Evolutionary conservation across 2,888 invertebrate genomes (phyloP), one percentile per base, ranked within the genome.

Genomic region (Keiferia lycopersicella): DNA sequence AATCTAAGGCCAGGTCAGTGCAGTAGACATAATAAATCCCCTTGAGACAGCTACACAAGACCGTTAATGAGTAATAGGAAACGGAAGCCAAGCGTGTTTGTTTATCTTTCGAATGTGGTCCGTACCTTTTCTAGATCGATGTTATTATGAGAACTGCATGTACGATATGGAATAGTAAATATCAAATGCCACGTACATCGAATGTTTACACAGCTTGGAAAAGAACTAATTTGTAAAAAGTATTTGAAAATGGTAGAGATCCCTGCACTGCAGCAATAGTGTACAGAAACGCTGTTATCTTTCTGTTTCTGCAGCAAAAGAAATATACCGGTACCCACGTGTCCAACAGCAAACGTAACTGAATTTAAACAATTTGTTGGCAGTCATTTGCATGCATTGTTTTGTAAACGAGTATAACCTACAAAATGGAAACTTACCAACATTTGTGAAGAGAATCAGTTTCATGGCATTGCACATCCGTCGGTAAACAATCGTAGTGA

Each of bases 381-480:
- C 34, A 34, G 6, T 45, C n/a, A 45, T 45, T 45, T n/a, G 16
- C 45, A 45, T 45, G 45, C 16, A 45, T 45, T 45, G n/a, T 45
- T 45, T 45, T 45, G 45, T 16, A 41, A 41, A 51, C 7, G 51
- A 20, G 22, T 22, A 22, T 53, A 22, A 22, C 14, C 14, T 53
- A 22, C 51, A 22, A 53, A 22, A 39, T 53, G 20, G 51, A 62
- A 60, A 68, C 68, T 64, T 64, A 67, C 64, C 66, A 63, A 56
- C 65, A 68, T 16, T 66, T 69, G 59, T 71, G 69, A 56, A 71
- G 68, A 10, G 69, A 61, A 18, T 69, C 70, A 0, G 67, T 63
- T 61, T 71, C 72, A 10, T 67, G 70, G 38, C 45, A 45, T 45
- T 64, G 57, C 50, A 66, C 64, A 48, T 68, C 68, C n/a, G 68